A percentile compares a stretch with the other conserved stretches of the same genome.
These are phyloP conservation scores for Brachyhypopomus gauderio DNA, from an alignment of 2,113 vertebrate species.

Conservation along the genomic window DNA sequence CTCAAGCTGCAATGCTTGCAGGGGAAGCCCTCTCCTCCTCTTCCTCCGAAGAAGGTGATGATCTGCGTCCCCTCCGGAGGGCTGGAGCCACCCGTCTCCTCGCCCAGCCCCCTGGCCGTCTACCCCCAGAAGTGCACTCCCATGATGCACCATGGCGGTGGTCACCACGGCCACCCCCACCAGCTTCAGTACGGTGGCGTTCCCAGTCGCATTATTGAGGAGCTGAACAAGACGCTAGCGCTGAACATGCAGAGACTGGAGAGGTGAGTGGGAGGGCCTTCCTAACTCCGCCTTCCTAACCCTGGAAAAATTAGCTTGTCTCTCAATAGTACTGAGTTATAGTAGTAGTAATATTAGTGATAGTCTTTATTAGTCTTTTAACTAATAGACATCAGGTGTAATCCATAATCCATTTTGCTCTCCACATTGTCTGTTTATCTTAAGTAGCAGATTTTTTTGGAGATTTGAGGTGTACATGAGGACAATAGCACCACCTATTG, in stretches of 20 bases:
- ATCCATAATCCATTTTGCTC: no score
- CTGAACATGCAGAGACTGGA: conserved; percentile 97
- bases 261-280: conserved; percentile 78
- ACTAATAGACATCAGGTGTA: no score
- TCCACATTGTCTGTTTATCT: no score
- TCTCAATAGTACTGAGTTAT: no score
- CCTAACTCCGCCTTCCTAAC: no score
- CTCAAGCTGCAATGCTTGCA: conserved; percentile 95
- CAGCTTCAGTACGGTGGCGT: conserved; percentile 90
- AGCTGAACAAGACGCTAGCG: conserved; percentile 95
- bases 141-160: conserved; percentile 80
- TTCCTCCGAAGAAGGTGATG: conserved; percentile 99
- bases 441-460: no score
- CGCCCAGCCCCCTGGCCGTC: conserved; percentile 69
- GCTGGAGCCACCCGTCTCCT: conserved; percentile 77
- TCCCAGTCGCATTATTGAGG: conserved; percentile 94
- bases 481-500: no score
- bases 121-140: conserved; percentile 85
- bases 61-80: conserved; percentile 92
- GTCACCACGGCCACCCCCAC: conserved; percentile 77
- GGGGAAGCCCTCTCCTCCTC: conserved; percentile 93
- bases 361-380: no score
- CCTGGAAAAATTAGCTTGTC: no score
- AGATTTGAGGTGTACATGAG: no score
- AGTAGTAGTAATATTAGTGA: no score